Evolutionary conservation across 2,797 vertebrate species (phyloP).

Genomic region (Syngnathus rostellatus): DNA sequence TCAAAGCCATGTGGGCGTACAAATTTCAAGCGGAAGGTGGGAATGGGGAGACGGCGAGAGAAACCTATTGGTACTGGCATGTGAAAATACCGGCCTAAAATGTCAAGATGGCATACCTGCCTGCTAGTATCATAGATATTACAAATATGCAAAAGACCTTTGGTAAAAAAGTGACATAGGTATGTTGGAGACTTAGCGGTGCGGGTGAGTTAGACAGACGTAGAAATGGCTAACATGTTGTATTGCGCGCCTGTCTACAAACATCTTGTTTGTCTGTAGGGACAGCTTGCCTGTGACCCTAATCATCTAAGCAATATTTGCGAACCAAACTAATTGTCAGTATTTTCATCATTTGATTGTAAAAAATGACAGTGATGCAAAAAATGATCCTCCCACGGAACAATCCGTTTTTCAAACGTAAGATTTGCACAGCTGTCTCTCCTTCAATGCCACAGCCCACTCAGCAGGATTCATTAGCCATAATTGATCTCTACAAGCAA

Average conservation of each 20-base stretch:
- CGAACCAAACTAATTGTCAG: background rate
- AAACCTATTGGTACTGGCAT: slow-evolving; percentile 32
- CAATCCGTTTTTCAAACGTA: slow-evolving; percentile 36
- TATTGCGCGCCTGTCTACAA: no score
- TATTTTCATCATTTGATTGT: background rate
- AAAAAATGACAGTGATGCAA: slow-evolving; percentile 14
- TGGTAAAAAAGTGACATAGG: background rate
- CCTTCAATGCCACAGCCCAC: slow-evolving; percentile 43
- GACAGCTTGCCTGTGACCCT: no score
- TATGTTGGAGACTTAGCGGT: no score
- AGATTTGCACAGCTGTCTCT: slow-evolving; percentile 45
- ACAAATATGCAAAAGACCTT: slow-evolving; percentile 5
- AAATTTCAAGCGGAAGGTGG: background rate
- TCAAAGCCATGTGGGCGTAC: slow-evolving; percentile 34
- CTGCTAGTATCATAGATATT: slow-evolving; percentile 4
- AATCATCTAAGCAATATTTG: background rate
- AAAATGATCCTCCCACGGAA: slow-evolving; percentile 32
- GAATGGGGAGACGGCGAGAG: slow-evolving; percentile 19
- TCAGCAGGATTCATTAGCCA: slow-evolving; percentile 51
- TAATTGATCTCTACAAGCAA: slow-evolving; percentile 48
- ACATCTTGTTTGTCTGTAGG: no score
- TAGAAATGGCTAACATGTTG: no score
- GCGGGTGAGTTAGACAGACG: no score
- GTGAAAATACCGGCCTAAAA: slow-evolving; percentile 31
- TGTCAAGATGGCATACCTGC: slow-evolving; percentile 16